phyloP scores from a whole-genome alignment of 2,797 vertebrate genomes.

The Bradypodion pumilum region DNA sequence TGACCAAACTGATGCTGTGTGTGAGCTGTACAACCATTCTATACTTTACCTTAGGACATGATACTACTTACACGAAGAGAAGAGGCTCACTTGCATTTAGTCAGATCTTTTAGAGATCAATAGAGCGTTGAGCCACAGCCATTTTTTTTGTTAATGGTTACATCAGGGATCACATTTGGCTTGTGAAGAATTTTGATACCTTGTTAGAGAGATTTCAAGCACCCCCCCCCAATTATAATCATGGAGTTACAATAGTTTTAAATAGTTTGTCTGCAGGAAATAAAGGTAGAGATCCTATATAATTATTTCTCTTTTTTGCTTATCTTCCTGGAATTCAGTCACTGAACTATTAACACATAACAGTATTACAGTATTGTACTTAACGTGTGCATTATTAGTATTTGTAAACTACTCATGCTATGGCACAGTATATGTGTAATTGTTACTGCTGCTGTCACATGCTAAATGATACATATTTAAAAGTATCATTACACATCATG shows the following conservation, averaged over 20 bases:
- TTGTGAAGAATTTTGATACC: not conserved
- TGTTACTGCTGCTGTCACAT: not conserved
- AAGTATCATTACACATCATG: not conserved
- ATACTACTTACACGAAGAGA: not conserved
- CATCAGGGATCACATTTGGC: not conserved
- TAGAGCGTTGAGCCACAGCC: not conserved
- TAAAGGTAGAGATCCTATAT: not conserved
- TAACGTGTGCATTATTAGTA: too few species aligned
- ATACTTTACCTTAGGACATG: not conserved
- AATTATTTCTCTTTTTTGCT: not conserved
- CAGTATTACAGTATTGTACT: not conserved
- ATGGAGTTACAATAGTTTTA: not conserved
- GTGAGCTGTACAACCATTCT: rapidly evolving
- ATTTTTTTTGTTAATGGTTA: not conserved
- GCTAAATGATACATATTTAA: not conserved
- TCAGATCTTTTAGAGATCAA: not conserved
- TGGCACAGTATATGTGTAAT: too few species aligned
- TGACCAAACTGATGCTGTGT: conserved; percentile 17
- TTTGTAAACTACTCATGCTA: too few species aligned
- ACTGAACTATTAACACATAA: not conserved
- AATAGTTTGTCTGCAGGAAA: not conserved
- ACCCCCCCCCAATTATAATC: not conserved
- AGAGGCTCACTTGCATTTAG: not conserved
- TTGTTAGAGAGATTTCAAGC: not conserved
- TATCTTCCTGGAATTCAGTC: not conserved